These are phyloP conservation scores for Carduelis carduelis DNA, from an alignment of 2,797 vertebrate species.

Conservation along the genomic window DNA sequence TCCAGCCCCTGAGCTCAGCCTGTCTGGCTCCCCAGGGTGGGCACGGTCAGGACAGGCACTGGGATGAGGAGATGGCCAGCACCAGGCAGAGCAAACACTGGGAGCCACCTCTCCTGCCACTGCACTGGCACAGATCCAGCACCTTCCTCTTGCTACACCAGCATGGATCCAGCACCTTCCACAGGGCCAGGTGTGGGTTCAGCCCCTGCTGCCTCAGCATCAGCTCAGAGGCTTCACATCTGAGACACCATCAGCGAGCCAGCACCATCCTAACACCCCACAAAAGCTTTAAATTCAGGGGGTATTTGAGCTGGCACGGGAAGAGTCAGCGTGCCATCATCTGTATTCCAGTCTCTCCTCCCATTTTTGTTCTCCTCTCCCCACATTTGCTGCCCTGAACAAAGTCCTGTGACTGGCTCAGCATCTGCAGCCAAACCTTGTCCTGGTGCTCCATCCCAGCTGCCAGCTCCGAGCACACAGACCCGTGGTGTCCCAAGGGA, in stretches of 20 bases:
- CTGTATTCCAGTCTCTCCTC: not conserved
- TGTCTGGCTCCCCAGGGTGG: accelerated
- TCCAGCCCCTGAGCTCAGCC: not conserved
- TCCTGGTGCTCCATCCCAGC: not conserved
- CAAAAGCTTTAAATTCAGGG: not conserved
- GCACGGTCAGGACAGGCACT: accelerated
- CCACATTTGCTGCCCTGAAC: not conserved
- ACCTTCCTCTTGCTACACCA: not conserved
- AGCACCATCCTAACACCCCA: not conserved
- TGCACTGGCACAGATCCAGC: not conserved
- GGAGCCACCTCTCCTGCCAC: not conserved
- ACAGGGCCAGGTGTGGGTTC: not conserved
- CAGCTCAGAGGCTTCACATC: not conserved
- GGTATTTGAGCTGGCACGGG: not conserved
- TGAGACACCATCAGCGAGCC: not conserved
- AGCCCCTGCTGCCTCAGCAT: not conserved
- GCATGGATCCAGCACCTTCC: not conserved
- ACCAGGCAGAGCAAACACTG: not conserved
- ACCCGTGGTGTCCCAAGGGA: accelerated
- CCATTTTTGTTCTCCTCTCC: not conserved
- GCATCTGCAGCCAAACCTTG: not conserved
- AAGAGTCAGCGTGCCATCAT: accelerated
- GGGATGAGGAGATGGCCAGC: not conserved
- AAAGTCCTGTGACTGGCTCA: not conserved
- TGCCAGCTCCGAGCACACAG: not conserved